These are phyloP conservation scores for Pandemis cinnamomeana DNA, from an alignment of 2,888 invertebrate genomes.

Conservation along the genomic window DNA sequence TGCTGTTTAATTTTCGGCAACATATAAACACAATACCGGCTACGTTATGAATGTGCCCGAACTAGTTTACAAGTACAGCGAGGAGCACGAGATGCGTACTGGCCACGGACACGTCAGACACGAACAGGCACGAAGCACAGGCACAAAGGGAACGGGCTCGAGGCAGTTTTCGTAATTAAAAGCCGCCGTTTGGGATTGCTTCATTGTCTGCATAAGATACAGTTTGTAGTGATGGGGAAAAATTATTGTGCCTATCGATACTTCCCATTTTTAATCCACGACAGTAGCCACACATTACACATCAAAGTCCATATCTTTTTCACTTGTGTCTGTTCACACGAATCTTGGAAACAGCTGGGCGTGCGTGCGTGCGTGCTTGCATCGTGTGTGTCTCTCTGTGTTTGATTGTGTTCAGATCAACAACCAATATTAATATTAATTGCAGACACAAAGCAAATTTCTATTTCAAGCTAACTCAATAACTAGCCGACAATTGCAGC, in stretches of 20 bases:
- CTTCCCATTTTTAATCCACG: no score
- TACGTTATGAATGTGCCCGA: background rate
- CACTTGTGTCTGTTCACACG: no score
- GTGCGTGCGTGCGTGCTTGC: no score
- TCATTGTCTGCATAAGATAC: constrained; percentile 40
- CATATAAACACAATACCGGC: background rate
- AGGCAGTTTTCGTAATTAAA: constrained; percentile 78
- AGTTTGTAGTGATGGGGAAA: background rate
- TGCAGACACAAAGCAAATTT: background rate
- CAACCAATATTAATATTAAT: background rate
- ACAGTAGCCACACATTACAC: no score
- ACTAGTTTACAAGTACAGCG: constrained; percentile 1
- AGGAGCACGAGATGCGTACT: background rate
- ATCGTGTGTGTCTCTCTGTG: no score
- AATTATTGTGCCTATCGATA: background rate
- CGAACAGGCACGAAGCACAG: constrained; percentile 45
- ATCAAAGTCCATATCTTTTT: no score
- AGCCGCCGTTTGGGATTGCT: constrained; percentile 71
- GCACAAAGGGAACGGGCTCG: constrained; percentile 46
- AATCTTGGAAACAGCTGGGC: no score
- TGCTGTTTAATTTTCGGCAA: background rate
- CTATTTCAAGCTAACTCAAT: background rate
- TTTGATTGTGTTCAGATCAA: no score
- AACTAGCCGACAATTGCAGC: background rate
- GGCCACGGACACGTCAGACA: constrained; percentile 46